Evolutionary conservation across 1,140 invertebrate species (phyloP).

Genomic region (Meloidogyne exigua): DNA sequence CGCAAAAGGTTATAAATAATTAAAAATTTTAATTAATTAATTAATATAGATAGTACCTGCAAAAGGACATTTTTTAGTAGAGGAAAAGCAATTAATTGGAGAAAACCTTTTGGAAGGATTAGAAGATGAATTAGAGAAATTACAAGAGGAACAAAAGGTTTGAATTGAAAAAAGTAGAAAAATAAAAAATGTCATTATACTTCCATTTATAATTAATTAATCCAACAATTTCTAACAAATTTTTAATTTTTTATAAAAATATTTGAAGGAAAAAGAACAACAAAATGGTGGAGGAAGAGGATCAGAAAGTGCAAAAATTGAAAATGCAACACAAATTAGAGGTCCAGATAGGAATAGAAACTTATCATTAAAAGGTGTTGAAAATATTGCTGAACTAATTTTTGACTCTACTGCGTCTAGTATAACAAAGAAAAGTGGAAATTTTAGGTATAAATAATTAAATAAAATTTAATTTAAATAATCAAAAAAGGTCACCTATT

Average conservation of each 20-base stretch:
- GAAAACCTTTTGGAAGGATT: conserved; percentile 17
- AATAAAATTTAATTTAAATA: conserved; percentile 1
- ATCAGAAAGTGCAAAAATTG: conserved; percentile 2
- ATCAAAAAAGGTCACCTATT: not conserved
- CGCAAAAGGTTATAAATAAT: conserved; percentile 46
- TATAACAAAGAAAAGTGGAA: not conserved
- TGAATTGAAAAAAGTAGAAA: not conserved
- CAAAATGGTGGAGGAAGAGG: not conserved
- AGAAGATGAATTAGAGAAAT: conserved; percentile 14
- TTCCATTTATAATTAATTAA: no score
- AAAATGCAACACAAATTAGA: conserved; percentile 12
- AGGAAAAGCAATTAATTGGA: conserved; percentile 9
- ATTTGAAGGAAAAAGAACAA: conserved; percentile 1
- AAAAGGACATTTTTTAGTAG: conserved; percentile 13
- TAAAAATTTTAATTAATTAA: no score
- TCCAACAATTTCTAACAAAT: no score
- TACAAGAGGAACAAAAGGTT: conserved; percentile 3
- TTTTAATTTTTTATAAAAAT: no score
- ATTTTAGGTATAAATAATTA: conserved; percentile 38
- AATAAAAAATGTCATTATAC: no score
- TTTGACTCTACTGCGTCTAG: conserved; percentile 4
- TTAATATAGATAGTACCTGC: not conserved
- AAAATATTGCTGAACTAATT: conserved; percentile 8
- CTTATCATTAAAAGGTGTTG: conserved; percentile 21
- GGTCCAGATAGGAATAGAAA: conserved; percentile 10